Conservation (phyloP, 2,797 vertebrate genomes). For the Alouatta caraya region DNA sequence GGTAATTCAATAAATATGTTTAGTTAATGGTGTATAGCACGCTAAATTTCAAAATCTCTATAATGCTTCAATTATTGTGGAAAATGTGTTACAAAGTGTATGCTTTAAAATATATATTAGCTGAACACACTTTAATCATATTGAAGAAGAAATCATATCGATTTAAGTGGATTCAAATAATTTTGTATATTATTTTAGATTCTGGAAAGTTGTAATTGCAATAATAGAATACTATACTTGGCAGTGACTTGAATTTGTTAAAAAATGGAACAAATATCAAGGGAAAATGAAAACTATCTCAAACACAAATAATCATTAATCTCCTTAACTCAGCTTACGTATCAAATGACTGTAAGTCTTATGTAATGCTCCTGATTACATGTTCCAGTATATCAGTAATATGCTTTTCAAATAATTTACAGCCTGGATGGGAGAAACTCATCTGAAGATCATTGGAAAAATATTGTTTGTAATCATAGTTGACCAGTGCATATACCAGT, state of each 20-base stretch:
- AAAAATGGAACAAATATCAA: neutral
- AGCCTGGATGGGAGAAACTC: neutral
- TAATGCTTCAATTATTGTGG: slow-evolving; percentile 50
- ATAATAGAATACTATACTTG: neutral
- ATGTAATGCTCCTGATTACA: neutral
- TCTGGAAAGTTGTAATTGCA: neutral
- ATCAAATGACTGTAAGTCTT: neutral
- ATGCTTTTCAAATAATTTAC: neutral
- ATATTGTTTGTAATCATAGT: neutral
- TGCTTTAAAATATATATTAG: slow-evolving; percentile 34
- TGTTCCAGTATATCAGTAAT: neutral
- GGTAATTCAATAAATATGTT: neutral
- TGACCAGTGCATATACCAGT: neutral
- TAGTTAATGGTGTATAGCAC: slow-evolving; percentile 39
- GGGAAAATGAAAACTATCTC: neutral
- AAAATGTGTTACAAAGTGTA: slow-evolving; percentile 61
- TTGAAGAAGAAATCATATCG: neutral
- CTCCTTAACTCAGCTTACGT: neutral
- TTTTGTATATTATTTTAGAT: neutral
- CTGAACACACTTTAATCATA: neutral
- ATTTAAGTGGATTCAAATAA: neutral
- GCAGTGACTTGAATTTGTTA: neutral
- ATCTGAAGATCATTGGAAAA: neutral
- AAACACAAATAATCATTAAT: neutral
- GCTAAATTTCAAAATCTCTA: slow-evolving; percentile 56